Conservation (phyloP, 2,113 vertebrate genomes). For the Datnioides undecimradiatus region DNA sequence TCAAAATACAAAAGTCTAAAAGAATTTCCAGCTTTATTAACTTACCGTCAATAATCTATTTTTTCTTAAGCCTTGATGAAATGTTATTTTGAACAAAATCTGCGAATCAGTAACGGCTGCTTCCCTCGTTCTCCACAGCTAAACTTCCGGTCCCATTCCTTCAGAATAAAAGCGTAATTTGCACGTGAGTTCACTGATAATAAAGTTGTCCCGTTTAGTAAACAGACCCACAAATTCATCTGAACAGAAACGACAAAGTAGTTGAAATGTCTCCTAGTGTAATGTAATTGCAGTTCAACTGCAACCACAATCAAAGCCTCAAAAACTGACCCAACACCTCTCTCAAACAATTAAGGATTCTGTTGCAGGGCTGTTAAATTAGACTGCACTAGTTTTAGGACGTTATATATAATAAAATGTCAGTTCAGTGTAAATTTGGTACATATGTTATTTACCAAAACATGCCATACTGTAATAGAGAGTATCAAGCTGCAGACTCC, state of each 20-base stretch:
- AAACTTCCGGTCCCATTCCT: not conserved
- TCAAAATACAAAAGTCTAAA: not conserved
- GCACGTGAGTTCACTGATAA: no score
- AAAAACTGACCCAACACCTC: not conserved
- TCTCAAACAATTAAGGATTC: no score
- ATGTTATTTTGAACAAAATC: not conserved
- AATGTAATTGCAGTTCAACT: not conserved
- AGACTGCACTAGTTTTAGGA: not conserved
- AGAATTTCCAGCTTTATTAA: not conserved
- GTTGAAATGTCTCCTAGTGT: not conserved
- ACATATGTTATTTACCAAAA: not conserved
- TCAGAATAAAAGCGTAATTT: conserved; percentile 42
- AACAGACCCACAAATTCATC: not conserved
- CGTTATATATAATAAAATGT: not conserved
- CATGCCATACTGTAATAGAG: not conserved
- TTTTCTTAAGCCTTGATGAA: accelerated
- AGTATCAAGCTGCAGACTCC: not conserved
- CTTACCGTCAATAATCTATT: not conserved
- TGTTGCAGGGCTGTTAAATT: not conserved
- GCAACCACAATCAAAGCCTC: not conserved
- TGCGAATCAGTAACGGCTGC: no score
- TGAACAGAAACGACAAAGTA: not conserved
- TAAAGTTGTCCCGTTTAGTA: not conserved
- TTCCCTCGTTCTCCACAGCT: not conserved
- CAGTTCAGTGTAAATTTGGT: no score